Evolutionary conservation across 2,797 vertebrate species (phyloP).

Genomic region (Sibirionetta formosa): DNA sequence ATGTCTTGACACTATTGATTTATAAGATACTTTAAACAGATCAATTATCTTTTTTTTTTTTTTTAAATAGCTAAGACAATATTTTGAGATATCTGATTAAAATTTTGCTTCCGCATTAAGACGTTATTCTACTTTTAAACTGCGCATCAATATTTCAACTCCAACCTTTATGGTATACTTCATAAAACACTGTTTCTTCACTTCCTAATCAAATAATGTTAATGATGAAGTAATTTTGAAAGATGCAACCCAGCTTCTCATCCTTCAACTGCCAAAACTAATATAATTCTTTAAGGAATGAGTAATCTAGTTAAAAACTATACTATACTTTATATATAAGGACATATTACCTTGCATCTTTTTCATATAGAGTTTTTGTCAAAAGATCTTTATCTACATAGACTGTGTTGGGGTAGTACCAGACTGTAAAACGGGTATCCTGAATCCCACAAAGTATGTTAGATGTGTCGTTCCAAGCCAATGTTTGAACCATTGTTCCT

Average conservation of each 20-base stretch:
- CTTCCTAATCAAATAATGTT: not conserved
- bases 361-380: constrained; percentile 89
- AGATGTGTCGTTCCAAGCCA: constrained; percentile 93
- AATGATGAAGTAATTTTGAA: not conserved
- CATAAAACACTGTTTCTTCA: not conserved
- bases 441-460: constrained; percentile 96
- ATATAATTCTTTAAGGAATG: rapidly evolving
- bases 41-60: rapidly evolving
- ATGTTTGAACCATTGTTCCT: constrained; percentile 95
- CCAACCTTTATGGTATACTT: not conserved
- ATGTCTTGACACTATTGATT: rapidly evolving
- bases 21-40: not conserved
- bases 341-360: constrained; percentile 89
- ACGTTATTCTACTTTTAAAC: not conserved
- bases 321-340: not conserved
- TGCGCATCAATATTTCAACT: rapidly evolving
- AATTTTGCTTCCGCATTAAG: not conserved
- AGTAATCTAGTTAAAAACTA: not conserved
- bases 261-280: not conserved
- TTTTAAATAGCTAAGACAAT: not conserved
- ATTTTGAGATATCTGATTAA: not conserved
- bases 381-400: constrained; percentile 95
- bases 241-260: not conserved
- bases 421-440: constrained; percentile 90
- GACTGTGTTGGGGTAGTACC: constrained; percentile 92